Conservation (phyloP, 2,888 invertebrate species). For the Eustalomyia histrio region DNA sequence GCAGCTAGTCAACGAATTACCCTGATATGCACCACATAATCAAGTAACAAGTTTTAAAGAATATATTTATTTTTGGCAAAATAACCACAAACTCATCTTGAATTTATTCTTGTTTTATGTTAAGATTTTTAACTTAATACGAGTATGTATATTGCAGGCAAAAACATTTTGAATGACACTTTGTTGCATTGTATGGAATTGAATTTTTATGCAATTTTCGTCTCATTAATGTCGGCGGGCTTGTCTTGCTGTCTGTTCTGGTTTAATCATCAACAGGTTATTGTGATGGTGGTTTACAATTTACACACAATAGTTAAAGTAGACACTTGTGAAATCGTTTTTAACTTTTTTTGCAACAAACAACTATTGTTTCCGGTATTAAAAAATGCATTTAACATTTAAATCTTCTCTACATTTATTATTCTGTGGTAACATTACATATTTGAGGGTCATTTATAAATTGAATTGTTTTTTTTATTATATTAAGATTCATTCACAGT, state of each 20-base stretch:
- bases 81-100: conserved; percentile 1
- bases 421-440: conserved; percentile 6
- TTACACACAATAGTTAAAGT: conserved; percentile 37
- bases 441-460: conserved; percentile 47
- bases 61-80: not conserved
- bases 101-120: not conserved
- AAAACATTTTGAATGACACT: conserved; percentile 25
- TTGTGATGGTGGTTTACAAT: conserved; percentile 40
- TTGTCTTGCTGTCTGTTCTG: conserved; percentile 19
- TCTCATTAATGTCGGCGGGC: conserved; percentile 14
- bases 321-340: conserved; percentile 9
- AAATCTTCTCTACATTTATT: conserved; percentile 25
- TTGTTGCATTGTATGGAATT: conserved; percentile 28
- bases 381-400: conserved; percentile 32
- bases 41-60: not conserved
- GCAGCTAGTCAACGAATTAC: too few relatives aligned
- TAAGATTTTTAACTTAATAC: not conserved
- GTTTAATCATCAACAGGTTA: conserved; percentile 54
- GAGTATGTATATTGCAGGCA: not conserved
- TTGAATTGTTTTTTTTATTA: conserved; percentile 13
- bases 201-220: conserved; percentile 26
- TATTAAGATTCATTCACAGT: too few relatives aligned
- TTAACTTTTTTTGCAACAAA: conserved; percentile 46
- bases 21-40: not conserved
- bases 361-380: conserved; percentile 59